Evolutionary conservation across 2,797 vertebrate species (phyloP), one percentile per base, ranked within the genome.

Genomic region (Phrynocephalus guinanensis): DNA sequence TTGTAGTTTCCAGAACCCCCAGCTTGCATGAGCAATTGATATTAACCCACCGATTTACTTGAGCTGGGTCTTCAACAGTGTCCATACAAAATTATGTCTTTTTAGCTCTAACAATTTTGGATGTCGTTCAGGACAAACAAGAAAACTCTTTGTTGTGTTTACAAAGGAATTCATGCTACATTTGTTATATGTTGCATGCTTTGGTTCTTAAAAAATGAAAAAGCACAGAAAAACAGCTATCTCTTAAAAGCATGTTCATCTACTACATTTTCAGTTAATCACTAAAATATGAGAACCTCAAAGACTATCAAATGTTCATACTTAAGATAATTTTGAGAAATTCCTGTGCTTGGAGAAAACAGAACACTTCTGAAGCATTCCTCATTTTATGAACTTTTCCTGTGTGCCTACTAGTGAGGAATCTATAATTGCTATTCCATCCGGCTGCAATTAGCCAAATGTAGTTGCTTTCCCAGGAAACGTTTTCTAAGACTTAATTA

Each of bases 401-500:
- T 70, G 79, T 84, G 87, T 56, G 83, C 73, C 1, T 20, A 92
- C 1, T 20, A 92, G 68, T 50, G 63, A 90, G 88, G 84, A 86
- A 91, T 85, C 88, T 88, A 90, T 87, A 89, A 89, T 18, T 86
- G 86, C 90, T 90, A 18, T 91, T 87, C 78, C 85, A 94, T 87
- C 78, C 85, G 92, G 89, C 81, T 88, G 84, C 86, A 92, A 90
- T 86, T 92, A 94, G 92, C 90, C 91, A 93, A 90, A 92, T 5
- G 81, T 71, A 89, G 83, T 26, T 92, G 88, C 68, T 93, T 88
- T 94, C 93, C 91, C 90, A 90, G 89, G 89, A 94, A 94, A 91
- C 90, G 86, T 79, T 93, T 91, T 87, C 89, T 87, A 85, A 90
- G 89, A 93, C 92, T 95, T 94, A 95, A 95, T 95, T 95, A 95